These are phyloP conservation scores for Ptychobarbus kaznakovi DNA, from an alignment of 2,797 vertebrate species.

Conservation along the genomic window DNA sequence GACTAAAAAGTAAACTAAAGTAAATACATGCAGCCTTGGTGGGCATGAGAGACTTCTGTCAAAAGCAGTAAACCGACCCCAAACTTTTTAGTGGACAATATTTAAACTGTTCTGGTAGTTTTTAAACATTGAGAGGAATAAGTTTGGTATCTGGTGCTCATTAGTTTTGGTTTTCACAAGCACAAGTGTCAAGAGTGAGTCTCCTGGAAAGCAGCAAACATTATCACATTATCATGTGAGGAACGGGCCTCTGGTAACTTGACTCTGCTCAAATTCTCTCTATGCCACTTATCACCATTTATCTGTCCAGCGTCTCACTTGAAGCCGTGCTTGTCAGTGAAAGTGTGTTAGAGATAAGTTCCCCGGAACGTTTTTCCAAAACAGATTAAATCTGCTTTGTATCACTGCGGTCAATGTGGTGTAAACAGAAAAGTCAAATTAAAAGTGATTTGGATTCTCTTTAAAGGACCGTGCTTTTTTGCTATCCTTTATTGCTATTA, in stretches of 20 bases:
- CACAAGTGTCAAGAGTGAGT: conserved; percentile 5
- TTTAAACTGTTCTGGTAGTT: background rate
- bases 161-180: background rate
- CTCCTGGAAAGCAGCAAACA: background rate
- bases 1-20: too few species aligned
- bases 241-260: conserved; percentile 62
- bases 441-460: conserved; percentile 30
- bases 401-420: conserved; percentile 39
- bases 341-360: conserved; percentile 61
- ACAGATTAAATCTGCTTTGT: conserved; percentile 63
- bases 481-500: conserved; percentile 27
- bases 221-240: background rate
- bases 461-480: conserved; percentile 19
- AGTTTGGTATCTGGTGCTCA: conserved; percentile 3
- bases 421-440: conserved; percentile 45
- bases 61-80: background rate
- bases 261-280: conserved; percentile 57
- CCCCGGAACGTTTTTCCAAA: conserved; percentile 66
- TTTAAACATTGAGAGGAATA: background rate
- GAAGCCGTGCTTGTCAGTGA: conserved; percentile 46
- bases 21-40: background rate
- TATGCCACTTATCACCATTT: conserved; percentile 61
- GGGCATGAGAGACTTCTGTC: too few species aligned
- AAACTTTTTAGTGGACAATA: background rate
- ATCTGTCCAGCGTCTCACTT: conserved; percentile 57